Evolutionary conservation across 1,140 invertebrate genomes (phyloP).

Genomic region (Pectinophora gossypiella): DNA sequence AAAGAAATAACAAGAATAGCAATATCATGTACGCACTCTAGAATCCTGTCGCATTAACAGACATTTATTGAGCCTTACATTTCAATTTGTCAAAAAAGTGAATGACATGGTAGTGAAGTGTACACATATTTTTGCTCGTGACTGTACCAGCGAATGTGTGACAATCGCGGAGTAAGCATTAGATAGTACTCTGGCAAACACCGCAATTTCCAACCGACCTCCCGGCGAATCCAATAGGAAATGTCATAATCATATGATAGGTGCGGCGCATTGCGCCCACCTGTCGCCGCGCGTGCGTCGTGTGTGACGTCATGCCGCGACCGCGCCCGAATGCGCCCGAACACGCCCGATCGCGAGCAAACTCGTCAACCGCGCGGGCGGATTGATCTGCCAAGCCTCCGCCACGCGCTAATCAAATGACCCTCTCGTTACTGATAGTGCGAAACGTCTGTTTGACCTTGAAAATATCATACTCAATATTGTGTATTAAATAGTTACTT

Average conservation of each 20-base stretch:
- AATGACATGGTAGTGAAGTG: no score
- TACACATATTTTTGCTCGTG: no score
- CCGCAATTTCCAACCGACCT: constrained; percentile 44
- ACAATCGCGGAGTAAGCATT: no score
- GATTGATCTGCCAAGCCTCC: constrained; percentile 54
- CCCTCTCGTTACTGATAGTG: constrained; percentile 16
- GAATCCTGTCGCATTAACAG: no score
- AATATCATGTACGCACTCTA: no score
- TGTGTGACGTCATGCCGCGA: constrained; percentile 49
- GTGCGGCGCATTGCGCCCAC: constrained; percentile 68
- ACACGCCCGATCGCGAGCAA: constrained; percentile 11
- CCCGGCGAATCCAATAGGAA: constrained; percentile 51
- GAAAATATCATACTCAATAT: no score
- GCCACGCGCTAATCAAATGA: constrained; percentile 38
- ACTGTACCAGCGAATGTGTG: no score
- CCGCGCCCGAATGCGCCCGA: constrained; percentile 17
- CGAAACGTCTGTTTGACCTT: not conserved
- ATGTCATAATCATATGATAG: constrained; percentile 72
- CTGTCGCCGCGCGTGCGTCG: constrained; percentile 69
- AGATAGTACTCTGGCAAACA: no score
- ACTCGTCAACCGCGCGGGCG: constrained; percentile 25
- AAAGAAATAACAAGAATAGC: no score
- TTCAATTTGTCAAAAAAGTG: no score
- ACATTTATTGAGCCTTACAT: no score
- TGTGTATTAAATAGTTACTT: no score